Evolutionary conservation across 2,888 invertebrate species (phyloP), one percentile per base, ranked within the genome.

Genomic region (Metalampra italica): DNA sequence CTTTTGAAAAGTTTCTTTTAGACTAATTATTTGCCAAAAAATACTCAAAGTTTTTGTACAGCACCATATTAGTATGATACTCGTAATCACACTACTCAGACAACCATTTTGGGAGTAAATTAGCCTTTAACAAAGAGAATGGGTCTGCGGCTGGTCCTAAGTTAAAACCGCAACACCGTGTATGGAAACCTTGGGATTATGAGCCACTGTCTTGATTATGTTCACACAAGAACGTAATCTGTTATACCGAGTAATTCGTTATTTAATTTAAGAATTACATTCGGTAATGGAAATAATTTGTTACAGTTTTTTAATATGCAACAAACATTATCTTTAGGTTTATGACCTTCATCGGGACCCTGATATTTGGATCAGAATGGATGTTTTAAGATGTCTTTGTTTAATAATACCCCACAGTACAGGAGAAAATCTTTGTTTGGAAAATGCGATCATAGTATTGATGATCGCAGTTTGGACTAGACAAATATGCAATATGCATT

Each of bases 81-180:
- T 15, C n/a, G 36, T 43, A 22, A 43, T 34, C 9, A 37, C 37
- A n/a, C 37, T 37, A 45, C 37, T 37, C 43, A 14, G 14, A 29
- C 8, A 12, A 9, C 34, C 36, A 37, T 45, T 37, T 15, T n/a
- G 11, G 29, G 15, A 9, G 32, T 29, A 45, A 45, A 45, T 45
- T 37, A 45, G 29, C 5, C 12, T 12, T 9, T 12, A 15, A 45
- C 45, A 45, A 45, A 37, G 45, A 45, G 29, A 44, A 44, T 36
- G 11, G 12, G 40, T 9, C 36, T n/a, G 1, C 15, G 3, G 41
- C 12, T 42, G n/a, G n/a, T 39, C n/a, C 29, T 29, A 42, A 29
- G n/a, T 4, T 34, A 15, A 43, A 53, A 53, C 55, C 49, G n/a
- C 50, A 43, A 13, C 37, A 14, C 55, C 55, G 50, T 49, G 46